Evolutionary conservation across 2,113 vertebrate species (phyloP).

Genomic region (Otus sunia): DNA sequence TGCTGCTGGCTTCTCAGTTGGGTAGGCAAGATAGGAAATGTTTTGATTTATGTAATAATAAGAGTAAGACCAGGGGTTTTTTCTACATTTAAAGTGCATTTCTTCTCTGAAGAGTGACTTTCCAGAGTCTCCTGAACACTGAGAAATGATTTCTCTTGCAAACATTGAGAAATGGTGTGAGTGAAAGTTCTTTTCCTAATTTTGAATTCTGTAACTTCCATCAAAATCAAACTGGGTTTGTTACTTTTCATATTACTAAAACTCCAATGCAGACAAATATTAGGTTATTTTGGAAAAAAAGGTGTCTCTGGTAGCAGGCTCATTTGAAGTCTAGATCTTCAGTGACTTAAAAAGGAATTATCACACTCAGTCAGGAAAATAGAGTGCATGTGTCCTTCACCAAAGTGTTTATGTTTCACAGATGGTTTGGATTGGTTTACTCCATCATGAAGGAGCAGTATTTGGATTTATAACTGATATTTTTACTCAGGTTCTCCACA

Average conservation of each 20-base stretch:
- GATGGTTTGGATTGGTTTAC: neutral
- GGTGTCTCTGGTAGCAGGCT: neutral
- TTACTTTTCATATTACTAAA: neutral
- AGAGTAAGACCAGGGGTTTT: neutral
- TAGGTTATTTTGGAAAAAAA: neutral
- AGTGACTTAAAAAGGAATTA: neutral
- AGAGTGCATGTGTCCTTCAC: neutral
- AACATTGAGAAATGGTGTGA: neutral
- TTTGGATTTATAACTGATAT: neutral
- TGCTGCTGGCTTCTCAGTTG: slow-evolving; percentile 8
- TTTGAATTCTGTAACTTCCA: neutral
- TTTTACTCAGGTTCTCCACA: neutral
- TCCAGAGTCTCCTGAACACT: neutral
- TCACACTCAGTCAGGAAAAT: neutral
- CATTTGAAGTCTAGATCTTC: neutral
- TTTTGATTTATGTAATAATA: slow-evolving; percentile 56
- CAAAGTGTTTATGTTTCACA: neutral
- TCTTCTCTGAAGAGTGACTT: neutral
- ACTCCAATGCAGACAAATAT: neutral
- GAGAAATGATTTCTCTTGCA: neutral
- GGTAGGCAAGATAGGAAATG: slow-evolving; percentile 6
- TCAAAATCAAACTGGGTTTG: neutral
- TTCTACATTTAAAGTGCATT: neutral
- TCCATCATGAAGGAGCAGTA: neutral
- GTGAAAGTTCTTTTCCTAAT: neutral